Evolutionary conservation across 2,888 invertebrate species (phyloP).

Genomic region (Archips crataeganus): DNA sequence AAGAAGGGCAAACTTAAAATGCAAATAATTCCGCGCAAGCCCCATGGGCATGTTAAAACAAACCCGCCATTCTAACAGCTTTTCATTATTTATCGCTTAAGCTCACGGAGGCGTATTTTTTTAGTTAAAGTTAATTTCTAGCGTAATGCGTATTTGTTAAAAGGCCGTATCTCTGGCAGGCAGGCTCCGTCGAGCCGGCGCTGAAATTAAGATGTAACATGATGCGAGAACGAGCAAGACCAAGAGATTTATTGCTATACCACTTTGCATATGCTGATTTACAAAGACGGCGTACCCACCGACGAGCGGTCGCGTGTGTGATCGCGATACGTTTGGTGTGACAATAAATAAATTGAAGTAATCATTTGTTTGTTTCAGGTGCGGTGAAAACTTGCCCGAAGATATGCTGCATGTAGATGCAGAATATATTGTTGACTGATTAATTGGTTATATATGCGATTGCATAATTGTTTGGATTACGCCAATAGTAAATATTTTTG

Average conservation of each 20-base stretch:
- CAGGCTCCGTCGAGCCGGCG: conserved; percentile 83
- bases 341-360: conserved; percentile 40
- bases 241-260: conserved; percentile 86
- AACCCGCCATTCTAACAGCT: conserved; percentile 80
- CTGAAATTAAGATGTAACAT: conserved; percentile 87
- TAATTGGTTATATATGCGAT: background rate
- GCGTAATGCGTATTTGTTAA: conserved; percentile 85
- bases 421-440: background rate
- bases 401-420: background rate
- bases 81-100: conserved; percentile 79
- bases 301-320: conserved; percentile 63
- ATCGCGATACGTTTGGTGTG: conserved; percentile 54
- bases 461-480: background rate
- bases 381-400: background rate
- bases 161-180: conserved; percentile 83
- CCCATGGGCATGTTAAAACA: conserved; percentile 82
- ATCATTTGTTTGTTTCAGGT: conserved; percentile 36
- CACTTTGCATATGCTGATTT: conserved; percentile 87
- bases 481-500: no score
- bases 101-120: conserved; percentile 76
- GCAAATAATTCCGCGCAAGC: conserved; percentile 77
- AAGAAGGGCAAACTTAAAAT: conserved; percentile 78
- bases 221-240: conserved; percentile 87
- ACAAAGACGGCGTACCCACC: conserved; percentile 76
- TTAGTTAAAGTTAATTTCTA: conserved; percentile 81